These are phyloP conservation scores for Paraescarpia echinospica DNA, from an alignment of 1,140 invertebrate species.

Conservation along the genomic window DNA sequence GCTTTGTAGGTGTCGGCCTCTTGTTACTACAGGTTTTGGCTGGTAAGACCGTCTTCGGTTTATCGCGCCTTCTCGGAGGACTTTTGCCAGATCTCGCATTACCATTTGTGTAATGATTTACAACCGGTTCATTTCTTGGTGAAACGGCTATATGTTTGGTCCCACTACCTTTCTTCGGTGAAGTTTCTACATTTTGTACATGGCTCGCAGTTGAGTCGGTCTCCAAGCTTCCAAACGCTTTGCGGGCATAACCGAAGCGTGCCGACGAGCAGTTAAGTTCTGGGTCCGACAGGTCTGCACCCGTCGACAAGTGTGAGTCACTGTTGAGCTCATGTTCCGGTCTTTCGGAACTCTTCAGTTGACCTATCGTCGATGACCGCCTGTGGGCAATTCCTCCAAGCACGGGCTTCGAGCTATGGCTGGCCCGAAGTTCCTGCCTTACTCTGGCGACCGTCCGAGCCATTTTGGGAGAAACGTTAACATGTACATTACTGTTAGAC, in stretches of 20 bases:
- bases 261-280: background rate
- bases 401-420: background rate
- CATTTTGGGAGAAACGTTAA: background rate
- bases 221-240: background rate
- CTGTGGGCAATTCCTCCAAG: background rate
- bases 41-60: background rate
- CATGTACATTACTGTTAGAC: background rate
- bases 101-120: background rate
- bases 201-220: background rate
- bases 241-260: background rate
- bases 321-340: background rate
- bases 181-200: background rate
- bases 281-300: background rate
- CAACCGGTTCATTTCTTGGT: background rate
- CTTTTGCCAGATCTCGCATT: background rate
- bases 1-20: background rate
- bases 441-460: background rate
- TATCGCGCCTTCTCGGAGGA: background rate
- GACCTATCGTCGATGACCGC: background rate
- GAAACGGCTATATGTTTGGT: background rate
- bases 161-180: background rate
- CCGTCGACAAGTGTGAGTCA: background rate
- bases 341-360: background rate
- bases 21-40: background rate
- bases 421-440: background rate